phyloP scores from a whole-genome alignment of 2,113 vertebrate genomes.

The Microtus oregoni region DNA sequence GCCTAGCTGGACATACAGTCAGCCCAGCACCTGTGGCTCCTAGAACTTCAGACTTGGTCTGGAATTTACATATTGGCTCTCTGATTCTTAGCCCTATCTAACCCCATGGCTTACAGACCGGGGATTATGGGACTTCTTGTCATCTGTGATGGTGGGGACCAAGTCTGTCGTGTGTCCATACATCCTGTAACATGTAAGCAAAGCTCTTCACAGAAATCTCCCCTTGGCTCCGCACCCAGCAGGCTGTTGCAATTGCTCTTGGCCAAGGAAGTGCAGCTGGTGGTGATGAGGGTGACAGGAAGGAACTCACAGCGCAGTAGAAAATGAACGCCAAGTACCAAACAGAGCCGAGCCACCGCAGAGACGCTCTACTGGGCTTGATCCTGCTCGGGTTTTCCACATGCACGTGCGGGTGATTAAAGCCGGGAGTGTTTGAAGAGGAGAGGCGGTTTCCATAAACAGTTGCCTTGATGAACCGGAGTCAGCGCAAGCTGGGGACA shows the following conservation, averaged over 20 bases:
- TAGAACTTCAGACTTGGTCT: background rate
- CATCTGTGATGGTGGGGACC: no score
- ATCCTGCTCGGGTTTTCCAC: background rate
- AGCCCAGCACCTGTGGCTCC: background rate
- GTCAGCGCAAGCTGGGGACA: background rate
- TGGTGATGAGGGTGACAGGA: background rate
- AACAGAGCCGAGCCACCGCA: rapidly evolving
- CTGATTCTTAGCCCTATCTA: no score
- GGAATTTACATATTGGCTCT: background rate
- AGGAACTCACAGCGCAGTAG: rapidly evolving
- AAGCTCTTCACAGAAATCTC: background rate
- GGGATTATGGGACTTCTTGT: background rate
- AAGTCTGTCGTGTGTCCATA: background rate
- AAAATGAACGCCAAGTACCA: background rate
- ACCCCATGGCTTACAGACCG: rapidly evolving
- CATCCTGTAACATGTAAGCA: rapidly evolving
- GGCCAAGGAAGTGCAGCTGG: background rate
- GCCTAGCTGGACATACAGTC: background rate
- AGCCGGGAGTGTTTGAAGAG: constrained; percentile 17
- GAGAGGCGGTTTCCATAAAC: constrained; percentile 53
- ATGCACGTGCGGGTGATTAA: background rate
- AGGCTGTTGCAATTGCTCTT: rapidly evolving
- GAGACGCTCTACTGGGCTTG: background rate
- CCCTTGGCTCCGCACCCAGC: rapidly evolving
- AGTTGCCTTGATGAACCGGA: background rate